These are phyloP conservation scores for Ochropacha duplaris DNA, from an alignment of 2,888 invertebrate genomes.

Conservation along the genomic window DNA sequence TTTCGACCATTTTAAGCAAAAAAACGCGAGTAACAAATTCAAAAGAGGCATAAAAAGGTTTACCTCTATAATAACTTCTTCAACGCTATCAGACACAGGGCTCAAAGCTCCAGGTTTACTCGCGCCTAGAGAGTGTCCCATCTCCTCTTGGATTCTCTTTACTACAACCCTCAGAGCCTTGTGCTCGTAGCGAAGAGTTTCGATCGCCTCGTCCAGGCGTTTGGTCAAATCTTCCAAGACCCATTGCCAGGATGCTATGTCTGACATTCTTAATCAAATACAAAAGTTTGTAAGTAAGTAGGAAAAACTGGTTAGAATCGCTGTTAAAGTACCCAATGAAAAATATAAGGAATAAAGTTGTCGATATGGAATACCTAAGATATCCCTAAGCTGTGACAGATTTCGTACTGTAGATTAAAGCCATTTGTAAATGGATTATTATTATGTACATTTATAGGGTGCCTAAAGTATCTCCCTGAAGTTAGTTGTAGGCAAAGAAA, in stretches of 20 bases:
- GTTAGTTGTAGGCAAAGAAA: too few relatives aligned
- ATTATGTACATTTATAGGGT: too few relatives aligned
- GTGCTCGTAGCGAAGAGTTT: conserved; percentile 55
- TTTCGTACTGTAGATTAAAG: too few relatives aligned
- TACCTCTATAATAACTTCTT: conserved; percentile 62
- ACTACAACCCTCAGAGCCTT: conserved; percentile 61
- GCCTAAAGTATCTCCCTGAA: too few relatives aligned
- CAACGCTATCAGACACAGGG: conserved; percentile 59
- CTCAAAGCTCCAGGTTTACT: conserved; percentile 59
- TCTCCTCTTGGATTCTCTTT: conserved; percentile 54
- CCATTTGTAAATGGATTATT: too few relatives aligned
- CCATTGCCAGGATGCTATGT: conserved; percentile 73
- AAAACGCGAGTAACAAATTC: background rate
- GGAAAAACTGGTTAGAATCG: too few relatives aligned
- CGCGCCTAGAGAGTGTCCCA: conserved; percentile 42
- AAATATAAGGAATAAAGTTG: too few relatives aligned
- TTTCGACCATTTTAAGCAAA: background rate
- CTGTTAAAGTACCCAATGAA: too few relatives aligned
- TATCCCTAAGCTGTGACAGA: too few relatives aligned
- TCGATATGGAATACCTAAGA: too few relatives aligned
- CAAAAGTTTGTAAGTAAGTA: background rate
- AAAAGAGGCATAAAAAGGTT: background rate
- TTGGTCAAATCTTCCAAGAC: conserved; percentile 63
- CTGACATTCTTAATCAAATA: conserved; percentile 57
- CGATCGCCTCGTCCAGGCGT: conserved; percentile 56